Evolutionary conservation across 2,888 invertebrate species (phyloP).

Genomic region (Aphodius sticticus): DNA sequence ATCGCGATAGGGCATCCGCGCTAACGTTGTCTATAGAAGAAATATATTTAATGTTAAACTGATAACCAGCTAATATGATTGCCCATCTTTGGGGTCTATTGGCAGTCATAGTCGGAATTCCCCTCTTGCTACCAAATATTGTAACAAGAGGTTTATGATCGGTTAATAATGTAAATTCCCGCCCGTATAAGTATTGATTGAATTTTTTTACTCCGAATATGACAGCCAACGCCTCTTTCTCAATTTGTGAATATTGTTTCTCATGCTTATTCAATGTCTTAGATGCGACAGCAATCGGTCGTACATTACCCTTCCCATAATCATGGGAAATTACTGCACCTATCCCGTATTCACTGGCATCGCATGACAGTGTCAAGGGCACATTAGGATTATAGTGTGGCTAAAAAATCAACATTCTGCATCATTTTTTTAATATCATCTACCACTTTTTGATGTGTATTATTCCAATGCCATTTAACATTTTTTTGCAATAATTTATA

Average conservation of each 20-base stretch:
- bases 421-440: slow-evolving; percentile 41
- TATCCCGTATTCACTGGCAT: slow-evolving; percentile 34
- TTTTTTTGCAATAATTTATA: slow-evolving; percentile 44
- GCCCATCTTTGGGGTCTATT: slow-evolving; percentile 23
- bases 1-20: slow-evolving; percentile 27
- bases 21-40: slow-evolving; percentile 9
- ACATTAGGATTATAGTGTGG: slow-evolving; percentile 40
- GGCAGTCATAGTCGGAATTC: slow-evolving; percentile 34
- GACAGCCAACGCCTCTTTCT: slow-evolving; percentile 43
- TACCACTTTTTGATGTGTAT: slow-evolving; percentile 44
- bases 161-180: slow-evolving; percentile 39
- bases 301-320: slow-evolving; percentile 32
- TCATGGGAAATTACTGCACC: slow-evolving; percentile 33
- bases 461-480: slow-evolving; percentile 44
- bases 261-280: slow-evolving; percentile 28
- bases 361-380: slow-evolving; percentile 35
- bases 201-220: slow-evolving; percentile 56
- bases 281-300: slow-evolving; percentile 37
- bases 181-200: slow-evolving; percentile 55
- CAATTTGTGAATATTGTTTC: slow-evolving; percentile 38
- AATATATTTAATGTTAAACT: slow-evolving; percentile 22
- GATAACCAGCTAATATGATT: slow-evolving; percentile 6
- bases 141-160: slow-evolving; percentile 42
- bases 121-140: slow-evolving; percentile 42
- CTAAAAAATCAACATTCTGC: slow-evolving; percentile 38